Conservation (phyloP, 2,113 vertebrate species). For the Scophthalmus maximus region DNA sequence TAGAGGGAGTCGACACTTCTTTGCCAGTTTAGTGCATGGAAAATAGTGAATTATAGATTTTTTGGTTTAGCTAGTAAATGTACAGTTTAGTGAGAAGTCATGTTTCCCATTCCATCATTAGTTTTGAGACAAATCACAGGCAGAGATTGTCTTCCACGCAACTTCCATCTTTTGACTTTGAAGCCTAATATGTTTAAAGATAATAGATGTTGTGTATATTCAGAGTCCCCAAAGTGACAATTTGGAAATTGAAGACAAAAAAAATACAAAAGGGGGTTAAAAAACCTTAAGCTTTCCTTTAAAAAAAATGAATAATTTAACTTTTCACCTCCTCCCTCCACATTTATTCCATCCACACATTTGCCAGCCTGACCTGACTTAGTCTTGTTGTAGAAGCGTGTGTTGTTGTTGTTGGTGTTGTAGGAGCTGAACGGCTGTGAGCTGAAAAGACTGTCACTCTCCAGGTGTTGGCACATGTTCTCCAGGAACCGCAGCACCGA, state of each 20-base stretch:
- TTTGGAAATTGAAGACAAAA: not conserved
- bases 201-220: too few species aligned
- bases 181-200: too few species aligned
- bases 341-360: not conserved
- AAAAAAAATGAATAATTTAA: not conserved
- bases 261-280: not conserved
- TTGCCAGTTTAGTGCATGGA: too few species aligned
- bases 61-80: too few species aligned
- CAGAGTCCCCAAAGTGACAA: too few species aligned
- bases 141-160: too few species aligned
- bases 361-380: slow-evolving; percentile 73
- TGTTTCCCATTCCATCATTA: too few species aligned
- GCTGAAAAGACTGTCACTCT: slow-evolving; percentile 95
- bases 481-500: slow-evolving; percentile 96
- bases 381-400: slow-evolving; percentile 73
- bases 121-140: too few species aligned
- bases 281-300: not conserved
- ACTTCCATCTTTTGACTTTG: too few species aligned
- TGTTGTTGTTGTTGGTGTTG: slow-evolving; percentile 48
- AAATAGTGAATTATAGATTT: too few species aligned
- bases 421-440: slow-evolving; percentile 93
- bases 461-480: slow-evolving; percentile 92
- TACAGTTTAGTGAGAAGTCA: too few species aligned
- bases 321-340: not conserved
- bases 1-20: too few species aligned